Evolutionary conservation across 2,888 invertebrate species (phyloP).

Genomic region (Agriopis aurantiaria): DNA sequence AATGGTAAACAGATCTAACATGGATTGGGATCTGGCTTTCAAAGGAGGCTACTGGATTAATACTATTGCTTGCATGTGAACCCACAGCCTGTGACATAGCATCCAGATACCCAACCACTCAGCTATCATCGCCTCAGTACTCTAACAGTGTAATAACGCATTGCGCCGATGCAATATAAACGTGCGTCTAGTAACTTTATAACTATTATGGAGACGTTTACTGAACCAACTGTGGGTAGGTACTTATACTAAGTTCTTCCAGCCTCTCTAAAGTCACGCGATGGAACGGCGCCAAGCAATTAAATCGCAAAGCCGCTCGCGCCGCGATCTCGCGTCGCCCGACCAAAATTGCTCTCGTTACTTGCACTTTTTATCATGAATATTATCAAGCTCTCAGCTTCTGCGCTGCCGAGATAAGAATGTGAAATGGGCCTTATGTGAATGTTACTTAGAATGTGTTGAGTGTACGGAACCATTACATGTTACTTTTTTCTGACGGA

Average conservation of each 20-base stretch:
- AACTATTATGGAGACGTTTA: background rate
- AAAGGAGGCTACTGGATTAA: too few species aligned
- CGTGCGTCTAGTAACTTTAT: background rate
- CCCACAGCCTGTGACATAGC: too few species aligned
- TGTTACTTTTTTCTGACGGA: constrained; percentile 17
- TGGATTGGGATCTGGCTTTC: too few species aligned
- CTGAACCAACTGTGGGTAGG: background rate
- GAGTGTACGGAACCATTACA: constrained; percentile 19
- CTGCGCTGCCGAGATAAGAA: constrained; percentile 29
- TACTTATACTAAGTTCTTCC: constrained; percentile 40
- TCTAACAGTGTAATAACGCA: too few species aligned
- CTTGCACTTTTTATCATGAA: constrained; percentile 70
- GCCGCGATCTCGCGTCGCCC: constrained; percentile 55
- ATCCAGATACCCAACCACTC: too few species aligned
- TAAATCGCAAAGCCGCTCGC: constrained; percentile 72
- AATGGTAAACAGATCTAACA: too few species aligned
- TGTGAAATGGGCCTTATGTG: constrained; percentile 24
- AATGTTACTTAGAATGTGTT: constrained; percentile 12
- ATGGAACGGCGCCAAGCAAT: constrained; percentile 82
- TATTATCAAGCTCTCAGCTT: constrained; percentile 30
- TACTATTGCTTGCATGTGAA: too few species aligned
- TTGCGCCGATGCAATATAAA: background rate
- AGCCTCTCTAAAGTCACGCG: constrained; percentile 51
- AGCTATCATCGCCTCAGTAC: too few species aligned
- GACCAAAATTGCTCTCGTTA: constrained; percentile 69